A percentile compares a stretch with the other conserved stretches of the same genome.
phyloP scores from a whole-genome alignment of 2,797 vertebrate species.

The Otolemur crassicaudatus region DNA sequence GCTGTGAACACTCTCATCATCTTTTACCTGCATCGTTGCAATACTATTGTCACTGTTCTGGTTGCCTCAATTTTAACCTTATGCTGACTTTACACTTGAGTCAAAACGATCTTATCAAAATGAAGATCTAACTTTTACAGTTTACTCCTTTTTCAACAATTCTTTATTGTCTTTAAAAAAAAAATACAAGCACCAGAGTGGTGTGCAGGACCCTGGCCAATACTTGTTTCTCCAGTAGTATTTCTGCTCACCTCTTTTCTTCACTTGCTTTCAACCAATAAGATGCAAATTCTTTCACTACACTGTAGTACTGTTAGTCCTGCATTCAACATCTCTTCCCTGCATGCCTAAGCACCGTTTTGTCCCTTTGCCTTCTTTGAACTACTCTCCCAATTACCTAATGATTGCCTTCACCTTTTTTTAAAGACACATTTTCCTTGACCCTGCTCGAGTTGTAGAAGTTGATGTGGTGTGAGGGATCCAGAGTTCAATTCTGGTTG shows the following conservation, averaged over 20 bases:
- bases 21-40: not conserved
- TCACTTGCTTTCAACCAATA: not conserved
- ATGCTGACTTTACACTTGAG: not conserved
- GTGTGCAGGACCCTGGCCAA: rapidly evolving
- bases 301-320: rapidly evolving
- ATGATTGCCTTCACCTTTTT: not conserved
- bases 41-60: not conserved
- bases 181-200: not conserved
- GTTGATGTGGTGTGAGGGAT: not conserved
- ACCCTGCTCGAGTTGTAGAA: not conserved
- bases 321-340: not conserved
- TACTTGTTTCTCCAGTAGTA: not conserved
- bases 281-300: not conserved
- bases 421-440: not conserved
- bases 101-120: not conserved
- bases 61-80: not conserved
- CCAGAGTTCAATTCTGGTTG: not conserved
- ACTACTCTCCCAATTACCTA: not conserved
- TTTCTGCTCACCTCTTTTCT: not conserved
- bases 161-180: not conserved
- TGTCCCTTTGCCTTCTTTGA: not conserved
- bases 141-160: not conserved
- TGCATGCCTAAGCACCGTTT: rapidly evolving
- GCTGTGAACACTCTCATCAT: not conserved
- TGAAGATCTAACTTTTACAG: not conserved